phyloP scores from a whole-genome alignment of 2,113 vertebrate genomes.

The Myiagra hebetior region DNA sequence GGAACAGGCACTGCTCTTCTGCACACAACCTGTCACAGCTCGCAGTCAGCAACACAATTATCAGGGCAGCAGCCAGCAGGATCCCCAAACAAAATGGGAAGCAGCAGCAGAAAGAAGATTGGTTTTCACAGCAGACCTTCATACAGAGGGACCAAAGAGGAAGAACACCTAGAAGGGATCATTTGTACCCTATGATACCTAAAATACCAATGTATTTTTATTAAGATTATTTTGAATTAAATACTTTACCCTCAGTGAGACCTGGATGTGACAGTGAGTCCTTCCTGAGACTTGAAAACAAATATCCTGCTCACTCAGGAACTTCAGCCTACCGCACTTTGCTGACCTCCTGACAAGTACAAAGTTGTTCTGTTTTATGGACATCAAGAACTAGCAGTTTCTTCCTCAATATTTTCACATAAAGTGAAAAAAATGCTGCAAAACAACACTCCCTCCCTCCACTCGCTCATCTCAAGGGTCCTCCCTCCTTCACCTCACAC shows the following conservation, averaged over 20 bases:
- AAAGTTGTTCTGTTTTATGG: background rate
- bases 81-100: background rate
- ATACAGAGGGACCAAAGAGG: background rate
- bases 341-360: background rate
- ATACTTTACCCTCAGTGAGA: background rate
- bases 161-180: background rate
- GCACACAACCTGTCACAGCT: accelerated
- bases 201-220: too few relatives aligned
- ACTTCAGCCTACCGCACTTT: background rate
- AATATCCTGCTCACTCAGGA: background rate
- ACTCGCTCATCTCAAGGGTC: background rate
- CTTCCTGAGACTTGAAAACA: background rate
- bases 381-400: background rate
- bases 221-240: background rate
- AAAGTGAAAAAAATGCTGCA: background rate
- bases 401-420: background rate
- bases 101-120: background rate
- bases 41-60: background rate
- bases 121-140: background rate
- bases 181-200: too few relatives aligned
- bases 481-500: background rate
- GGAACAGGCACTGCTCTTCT: background rate
- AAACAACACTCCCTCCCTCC: background rate
- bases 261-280: background rate
- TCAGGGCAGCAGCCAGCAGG: background rate